Evolutionary conservation across 2,888 invertebrate genomes (phyloP), one percentile per base, ranked within the genome.

Genomic region (Sarcophaga subvicina): DNA sequence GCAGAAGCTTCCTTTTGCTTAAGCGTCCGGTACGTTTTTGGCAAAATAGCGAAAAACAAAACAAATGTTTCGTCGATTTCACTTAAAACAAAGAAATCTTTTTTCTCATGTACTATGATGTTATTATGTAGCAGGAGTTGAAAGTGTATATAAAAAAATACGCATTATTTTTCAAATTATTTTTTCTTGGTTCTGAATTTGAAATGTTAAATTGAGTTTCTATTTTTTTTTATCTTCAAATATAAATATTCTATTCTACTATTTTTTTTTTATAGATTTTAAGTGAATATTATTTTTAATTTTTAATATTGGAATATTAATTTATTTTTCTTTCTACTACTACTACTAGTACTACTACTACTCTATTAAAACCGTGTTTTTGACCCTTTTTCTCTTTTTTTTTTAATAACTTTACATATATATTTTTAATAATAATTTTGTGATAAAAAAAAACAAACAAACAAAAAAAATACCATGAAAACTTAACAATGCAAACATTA

Each of bases 131-230:
- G 37, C 37, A 37, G 37, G 37, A 37, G 37, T 37, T 37, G 37
- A 37, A 37, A 37, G 37, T 37, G 37, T 37, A 37, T 37, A 37
- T 37, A 37, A 27, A 1, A 1, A 37, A 37, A 37, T 37, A 37
- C 37, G 37, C 37, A 37, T 60, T 54, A 70, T 73, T 73, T 73
- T 20, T 62, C 22, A 20, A n/a, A 22, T 63, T 64, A 37, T 62
- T 49, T 62, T 62, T 17, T 62, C 62, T 20, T 67, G 12, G 37
- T 67, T 73, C 81, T 64, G 66, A 71, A 80, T 71, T 82, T 59
- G 47, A 78, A 82, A 69, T 60, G 3, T 78, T 66, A 62, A 72
- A 76, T 86, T 71, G 66, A 66, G 60, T 86, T 83, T 54, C 70
- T 27, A 12, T 54, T 54, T 20, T 49, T 22, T 69, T 47, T 71